Base-by-base conservation (phyloP, 2,113 vertebrate species). In the Panthera leo region DNA sequence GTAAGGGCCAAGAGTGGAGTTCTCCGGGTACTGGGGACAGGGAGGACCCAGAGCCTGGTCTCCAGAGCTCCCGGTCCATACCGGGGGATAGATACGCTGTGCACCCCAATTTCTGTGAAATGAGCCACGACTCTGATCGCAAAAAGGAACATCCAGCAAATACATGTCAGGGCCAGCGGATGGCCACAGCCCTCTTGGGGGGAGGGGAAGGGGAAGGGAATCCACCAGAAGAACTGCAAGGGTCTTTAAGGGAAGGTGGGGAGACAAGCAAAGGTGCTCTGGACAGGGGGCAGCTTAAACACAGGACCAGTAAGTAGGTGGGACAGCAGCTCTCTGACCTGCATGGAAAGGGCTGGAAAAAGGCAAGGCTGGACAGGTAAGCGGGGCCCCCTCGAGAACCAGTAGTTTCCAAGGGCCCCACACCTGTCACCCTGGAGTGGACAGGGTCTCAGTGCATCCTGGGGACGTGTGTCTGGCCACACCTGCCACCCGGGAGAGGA, bases 201-300 rank as follows among this genome's bases (percentile, higher is more conserved):
- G 6, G 7, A 2, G 25, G 71, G 51, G 13, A 2, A 2, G 25
- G 65, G 27, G 39, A 34, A 12, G 4, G 13, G 61, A 5, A 8
- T 10, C 34, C 4, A 2, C 31, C 2, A 9, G 84, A 13, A 16
- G 25, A 2, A 16, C 3, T 1, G 9, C 65, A 18, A 14, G 18
- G 78, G 19, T 45, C 34, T 19, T 0, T 1, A 25, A 42, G 53
- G 82, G 27, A 7, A 16, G 6, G n/a, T 2, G 25, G 3, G 45
- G 85, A 29, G 45, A 34, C 0, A 0, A n/a, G 61, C 10, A 7
- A 14, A 45, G 51, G 27, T 1, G 5, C 2, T 1, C 23, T 3
- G 5, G n/a, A 45, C 5, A 42, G 61, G 67, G 67, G 19, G 31
- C 1, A 2, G 25, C 51, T 29, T 12, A 2, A 25, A 29, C 48